Evolutionary conservation across 2,797 vertebrate species (phyloP), one percentile per base, ranked within the genome.

Genomic region (Liparis tanakae): DNA sequence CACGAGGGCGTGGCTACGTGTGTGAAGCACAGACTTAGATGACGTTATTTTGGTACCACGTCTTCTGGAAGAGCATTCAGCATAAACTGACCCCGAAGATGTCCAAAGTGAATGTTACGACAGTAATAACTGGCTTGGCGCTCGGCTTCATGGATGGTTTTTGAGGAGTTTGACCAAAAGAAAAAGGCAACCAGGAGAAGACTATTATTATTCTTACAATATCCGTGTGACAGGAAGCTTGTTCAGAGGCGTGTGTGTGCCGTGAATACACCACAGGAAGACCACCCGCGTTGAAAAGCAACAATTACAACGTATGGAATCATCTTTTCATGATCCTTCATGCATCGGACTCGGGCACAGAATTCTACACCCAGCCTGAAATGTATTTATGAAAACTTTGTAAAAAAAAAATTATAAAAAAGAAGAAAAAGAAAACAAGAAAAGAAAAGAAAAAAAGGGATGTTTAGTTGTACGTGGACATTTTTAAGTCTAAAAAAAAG

Each of bases 331-430:
- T 90, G 77, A 81, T 66, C 54, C 74, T 79, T 81, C 82, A 73
- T 76, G 73, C 81, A 89, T 81, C 57, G 90, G 79, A 89, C 81
- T 58, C 69, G 69, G 89, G 89, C 84, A 88, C 81, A 89, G 78
- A 88, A 85, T 81, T 91, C 78, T 69, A 84, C 83, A 94, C 89
- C 94, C 94, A 95, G 94, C 93, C 95, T 95, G 96, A 95, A 96
- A 96, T 96, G 94, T 97, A 97, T 97, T 96, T 96, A 96, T 96
- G 92, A 96, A 82, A 93, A 94, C 93, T 96, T 96, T 97, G 94
- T 97, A 14, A 95, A 95, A 91, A 93, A 30, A 30, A 30, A 30
- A 30, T 30, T 2, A 30, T 30, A 88, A 82, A 63, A 83, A 60
- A 82, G 80, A 60, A 15, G 10, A 72, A 96, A 68, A 76, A 82